Evolutionary conservation across 2,113 vertebrate genomes (phyloP), one percentile per base, ranked within the genome.

Genomic region (Malurus cyaneus): DNA sequence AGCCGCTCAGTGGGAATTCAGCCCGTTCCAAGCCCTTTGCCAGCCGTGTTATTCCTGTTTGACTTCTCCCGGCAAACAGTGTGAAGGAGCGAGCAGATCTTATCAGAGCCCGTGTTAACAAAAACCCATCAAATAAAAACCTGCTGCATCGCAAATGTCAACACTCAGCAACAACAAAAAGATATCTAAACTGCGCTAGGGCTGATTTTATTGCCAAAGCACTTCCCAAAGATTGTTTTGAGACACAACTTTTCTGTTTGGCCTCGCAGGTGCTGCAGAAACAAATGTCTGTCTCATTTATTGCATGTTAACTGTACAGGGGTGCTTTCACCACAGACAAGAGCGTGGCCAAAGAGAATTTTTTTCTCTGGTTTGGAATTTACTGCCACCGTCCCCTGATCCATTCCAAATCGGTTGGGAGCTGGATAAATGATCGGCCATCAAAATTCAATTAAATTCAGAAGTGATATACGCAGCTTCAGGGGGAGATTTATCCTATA

Each of bases 1-100:
- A 94, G 86, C 79, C 46, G 6, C 71, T 64, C 3, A 2, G 5
- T 4, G 49, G 72, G 67, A 92, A 31, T 17, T 36, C 57, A 64
- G 59, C 81, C 89, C 39, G 5, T 65, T 70, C 88, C 50, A 14
- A 94, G 88, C 67, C 31, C 44, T 96, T 94, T 90, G 90, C 59
- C 92, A 94, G 85, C 94, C 14, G 6, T 69, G 94, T 16, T 93
- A 72, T 92, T 81, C 93, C 93, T 88, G 80, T 86, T 93, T 65
- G 23, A 85, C 92, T 92, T 92, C 94, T 92, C 86, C 96, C 82
- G 86, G 92, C 95, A 97, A 97, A 94, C 95, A 92, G 89, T 25
- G 70, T 7, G 80, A 93, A 81, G 67, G 80, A 94, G 69, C 4
- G 26, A 91, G 80, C 80, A 93, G 96, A 96, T 97, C 96, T 96